Conservation (phyloP, 1,140 invertebrate genomes). For the Saccostrea glomerata region DNA sequence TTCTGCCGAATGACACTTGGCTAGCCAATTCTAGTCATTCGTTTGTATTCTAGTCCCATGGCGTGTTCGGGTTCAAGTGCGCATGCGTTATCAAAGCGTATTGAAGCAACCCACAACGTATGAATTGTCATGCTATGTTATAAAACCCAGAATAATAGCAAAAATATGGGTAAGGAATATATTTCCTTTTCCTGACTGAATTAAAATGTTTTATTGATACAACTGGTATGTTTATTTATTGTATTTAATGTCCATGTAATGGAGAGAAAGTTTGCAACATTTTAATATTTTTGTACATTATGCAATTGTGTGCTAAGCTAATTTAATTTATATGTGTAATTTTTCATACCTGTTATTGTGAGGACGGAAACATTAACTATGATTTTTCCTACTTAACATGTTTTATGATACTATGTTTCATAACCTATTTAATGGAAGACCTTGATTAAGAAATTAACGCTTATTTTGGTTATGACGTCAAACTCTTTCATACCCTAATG, state of each 20-base stretch:
- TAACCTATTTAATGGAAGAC: not conserved
- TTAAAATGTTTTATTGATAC: not conserved
- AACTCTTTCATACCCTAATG: too few species aligned
- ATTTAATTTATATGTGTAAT: not conserved
- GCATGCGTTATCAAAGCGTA: not conserved
- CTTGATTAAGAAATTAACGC: too few species aligned
- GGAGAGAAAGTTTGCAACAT: not conserved
- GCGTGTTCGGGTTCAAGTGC: not conserved
- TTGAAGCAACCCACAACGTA: not conserved
- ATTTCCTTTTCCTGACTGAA: not conserved
- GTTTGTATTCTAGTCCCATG: slow-evolving; percentile 9
- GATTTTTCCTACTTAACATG: not conserved
- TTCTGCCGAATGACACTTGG: not conserved
- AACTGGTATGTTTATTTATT: not conserved
- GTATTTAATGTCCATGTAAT: not conserved
- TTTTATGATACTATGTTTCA: not conserved
- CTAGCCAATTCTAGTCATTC: slow-evolving; percentile 9
- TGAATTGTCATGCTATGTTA: not conserved
- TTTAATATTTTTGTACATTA: slow-evolving; percentile 7
- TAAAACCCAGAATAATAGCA: not conserved
- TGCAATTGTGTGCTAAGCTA: not conserved
- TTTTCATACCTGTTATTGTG: not conserved
- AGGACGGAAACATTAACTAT: not conserved
- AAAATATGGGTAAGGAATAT: not conserved
- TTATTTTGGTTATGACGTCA: too few species aligned